Base-by-base conservation (phyloP, 1,140 invertebrate genomes). In the Euborellia annulipes region DNA sequence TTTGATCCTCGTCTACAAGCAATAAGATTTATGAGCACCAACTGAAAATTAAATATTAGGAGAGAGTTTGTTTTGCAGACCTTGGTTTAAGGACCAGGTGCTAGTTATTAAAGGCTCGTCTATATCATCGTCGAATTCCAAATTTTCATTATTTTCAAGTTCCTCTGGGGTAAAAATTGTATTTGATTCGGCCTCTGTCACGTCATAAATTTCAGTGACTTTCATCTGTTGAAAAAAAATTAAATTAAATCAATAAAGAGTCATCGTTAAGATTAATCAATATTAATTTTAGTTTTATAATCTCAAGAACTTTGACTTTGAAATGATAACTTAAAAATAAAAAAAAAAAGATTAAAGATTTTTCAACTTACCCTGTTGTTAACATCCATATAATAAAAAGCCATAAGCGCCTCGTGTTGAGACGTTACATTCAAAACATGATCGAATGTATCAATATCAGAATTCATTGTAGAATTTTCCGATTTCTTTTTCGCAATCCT, bases 311-410 rank as follows among this genome's bases (percentile, higher is more conserved):
- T 34, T 34, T n/a, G n/a, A n/a, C n/a, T n/a, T n/a, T n/a, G n/a
- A n/a, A n/a, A n/a, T n/a, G n/a, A n/a, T n/a, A n/a, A n/a, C n/a
- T n/a, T n/a, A n/a, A n/a, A n/a, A n/a, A n/a, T n/a, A n/a, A n/a
- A n/a, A n/a, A n/a, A n/a, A n/a, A n/a, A n/a, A n/a, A n/a, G n/a
- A n/a, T 39, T 27, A n/a, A 34, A 16, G 1, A 34, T 20, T 13
- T 36, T 30, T 13, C 11, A 27, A 32, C 46, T 23, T 53, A 78
- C 78, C 67, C 84, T 82, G 60, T 88, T 85, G 57, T 85, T 76
- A 55, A 85, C 79, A 56, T 87, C 81, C 57, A 85, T 77, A 57
- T 91, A 92, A 65, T 92, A 89, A 63, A 85, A 92, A 0, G 87
- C 80, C 70, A 91, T 83, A 2, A 90, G 63, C 4, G 86, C 79